These are phyloP conservation scores for Parnassius orleans DNA, from an alignment of 2,888 invertebrate genomes.

Conservation along the genomic window DNA sequence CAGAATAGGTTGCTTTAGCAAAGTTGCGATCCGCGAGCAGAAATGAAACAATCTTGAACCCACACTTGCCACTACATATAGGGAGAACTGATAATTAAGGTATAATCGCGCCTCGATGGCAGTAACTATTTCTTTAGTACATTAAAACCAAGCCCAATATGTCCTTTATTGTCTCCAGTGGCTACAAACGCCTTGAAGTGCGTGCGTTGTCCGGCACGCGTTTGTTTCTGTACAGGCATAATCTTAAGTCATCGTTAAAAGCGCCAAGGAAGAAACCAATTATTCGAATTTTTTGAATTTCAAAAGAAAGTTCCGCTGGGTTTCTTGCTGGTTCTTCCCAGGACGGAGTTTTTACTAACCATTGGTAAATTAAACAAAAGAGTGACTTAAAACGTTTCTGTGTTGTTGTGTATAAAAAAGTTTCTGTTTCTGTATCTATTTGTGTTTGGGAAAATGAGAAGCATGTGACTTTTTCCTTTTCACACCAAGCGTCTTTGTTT, in stretches of 20 bases:
- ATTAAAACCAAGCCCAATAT: conserved; percentile 99
- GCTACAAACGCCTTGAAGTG: conserved; percentile 98
- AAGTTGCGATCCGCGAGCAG: conserved; percentile 99
- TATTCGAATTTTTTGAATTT: conserved; percentile 99
- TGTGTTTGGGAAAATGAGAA: conserved; percentile 99
- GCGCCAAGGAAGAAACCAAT: conserved; percentile 98
- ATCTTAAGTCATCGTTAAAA: conserved; percentile 99
- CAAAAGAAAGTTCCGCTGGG: too few relatives aligned
- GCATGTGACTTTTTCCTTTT: conserved; percentile 95
- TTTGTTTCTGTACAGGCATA: conserved; percentile 99
- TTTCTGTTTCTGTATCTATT: too few relatives aligned
- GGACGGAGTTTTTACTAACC: too few relatives aligned
- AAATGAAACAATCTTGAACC: conserved; percentile 99
- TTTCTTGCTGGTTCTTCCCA: too few relatives aligned
- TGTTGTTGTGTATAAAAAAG: too few relatives aligned
- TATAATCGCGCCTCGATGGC: conserved; percentile 99
- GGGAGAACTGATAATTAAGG: conserved; percentile 98
- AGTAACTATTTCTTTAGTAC: conserved; percentile 99
- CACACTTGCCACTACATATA: conserved; percentile 98
- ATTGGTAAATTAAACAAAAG: too few relatives aligned
- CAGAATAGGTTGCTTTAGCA: conserved; percentile 99
- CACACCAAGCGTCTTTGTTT: conserved; percentile 98
- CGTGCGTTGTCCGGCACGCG: conserved; percentile 99
- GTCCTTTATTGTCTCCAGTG: conserved; percentile 99
- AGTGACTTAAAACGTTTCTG: too few relatives aligned